Evolutionary conservation across 2,113 vertebrate species (phyloP).

Genomic region (Narcine bancroftii): DNA sequence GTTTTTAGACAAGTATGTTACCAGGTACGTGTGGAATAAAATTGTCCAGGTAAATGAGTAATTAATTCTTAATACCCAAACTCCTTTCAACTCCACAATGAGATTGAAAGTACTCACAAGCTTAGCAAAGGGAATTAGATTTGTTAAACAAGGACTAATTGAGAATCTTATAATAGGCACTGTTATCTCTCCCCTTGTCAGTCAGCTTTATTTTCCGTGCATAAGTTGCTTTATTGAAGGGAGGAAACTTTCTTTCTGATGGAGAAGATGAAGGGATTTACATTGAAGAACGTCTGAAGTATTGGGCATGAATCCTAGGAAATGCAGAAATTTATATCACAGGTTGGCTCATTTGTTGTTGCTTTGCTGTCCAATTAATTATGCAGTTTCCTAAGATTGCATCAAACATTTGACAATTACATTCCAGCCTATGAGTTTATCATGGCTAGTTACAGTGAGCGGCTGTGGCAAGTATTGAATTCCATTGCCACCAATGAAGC

Average conservation of each 20-base stretch:
- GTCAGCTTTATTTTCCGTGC: too few relatives aligned
- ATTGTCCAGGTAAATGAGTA: background rate
- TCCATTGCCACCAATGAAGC: background rate
- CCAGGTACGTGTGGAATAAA: background rate
- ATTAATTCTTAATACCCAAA: background rate
- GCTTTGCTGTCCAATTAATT: background rate
- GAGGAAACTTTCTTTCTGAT: background rate
- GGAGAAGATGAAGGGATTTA: background rate
- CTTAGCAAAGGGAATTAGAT: background rate
- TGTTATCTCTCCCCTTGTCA: too few relatives aligned
- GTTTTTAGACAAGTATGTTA: background rate
- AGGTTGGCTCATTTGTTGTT: background rate
- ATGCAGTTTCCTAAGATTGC: background rate
- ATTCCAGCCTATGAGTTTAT: background rate
- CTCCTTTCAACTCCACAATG: background rate
- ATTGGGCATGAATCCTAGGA: background rate
- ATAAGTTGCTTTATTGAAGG: background rate
- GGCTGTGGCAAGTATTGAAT: background rate
- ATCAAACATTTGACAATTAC: background rate
- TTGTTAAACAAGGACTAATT: background rate
- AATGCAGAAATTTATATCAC: background rate
- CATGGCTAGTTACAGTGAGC: background rate
- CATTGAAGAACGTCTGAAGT: background rate
- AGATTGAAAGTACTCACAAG: background rate
- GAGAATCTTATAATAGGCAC: background rate